Conservation (phyloP, 2,888 invertebrate species). For the Chrysolina americana region DNA sequence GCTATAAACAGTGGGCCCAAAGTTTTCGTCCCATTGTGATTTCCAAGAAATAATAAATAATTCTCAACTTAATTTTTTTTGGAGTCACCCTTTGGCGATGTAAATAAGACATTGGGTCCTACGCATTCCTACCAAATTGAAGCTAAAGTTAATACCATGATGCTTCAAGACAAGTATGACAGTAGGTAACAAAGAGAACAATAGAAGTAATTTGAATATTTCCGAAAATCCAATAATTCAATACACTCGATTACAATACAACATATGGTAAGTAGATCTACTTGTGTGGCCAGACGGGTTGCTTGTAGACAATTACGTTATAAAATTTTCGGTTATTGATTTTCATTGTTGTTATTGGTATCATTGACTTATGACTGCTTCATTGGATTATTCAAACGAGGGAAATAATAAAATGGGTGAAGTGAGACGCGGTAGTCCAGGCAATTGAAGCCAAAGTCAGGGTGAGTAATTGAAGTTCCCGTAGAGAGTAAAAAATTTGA, state of each 20-base stretch:
- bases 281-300: constrained; percentile 4
- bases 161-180: background rate
- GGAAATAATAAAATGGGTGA: background rate
- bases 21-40: too few relatives aligned
- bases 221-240: constrained; percentile 20
- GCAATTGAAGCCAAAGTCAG: background rate
- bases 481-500: too few relatives aligned
- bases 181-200: constrained; percentile 19
- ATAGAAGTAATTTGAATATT: constrained; percentile 20
- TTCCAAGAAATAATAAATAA: too few relatives aligned
- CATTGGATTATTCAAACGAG: constrained; percentile 1
- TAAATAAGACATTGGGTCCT: too few relatives aligned
- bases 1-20: too few relatives aligned
- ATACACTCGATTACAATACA: constrained; percentile 11
- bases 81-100: too few relatives aligned
- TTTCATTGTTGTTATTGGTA: constrained; percentile 15
- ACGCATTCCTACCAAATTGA: constrained; percentile 7
- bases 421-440: background rate
- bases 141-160: background rate
- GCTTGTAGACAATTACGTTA: constrained; percentile 17
- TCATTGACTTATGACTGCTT: constrained; percentile 3
- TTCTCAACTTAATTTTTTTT: too few relatives aligned
- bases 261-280: constrained; percentile 15
- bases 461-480: background rate
- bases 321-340: constrained; percentile 16